These are phyloP conservation scores for Aricia agestis DNA, from an alignment of 1,140 invertebrate genomes.

Conservation along the genomic window DNA sequence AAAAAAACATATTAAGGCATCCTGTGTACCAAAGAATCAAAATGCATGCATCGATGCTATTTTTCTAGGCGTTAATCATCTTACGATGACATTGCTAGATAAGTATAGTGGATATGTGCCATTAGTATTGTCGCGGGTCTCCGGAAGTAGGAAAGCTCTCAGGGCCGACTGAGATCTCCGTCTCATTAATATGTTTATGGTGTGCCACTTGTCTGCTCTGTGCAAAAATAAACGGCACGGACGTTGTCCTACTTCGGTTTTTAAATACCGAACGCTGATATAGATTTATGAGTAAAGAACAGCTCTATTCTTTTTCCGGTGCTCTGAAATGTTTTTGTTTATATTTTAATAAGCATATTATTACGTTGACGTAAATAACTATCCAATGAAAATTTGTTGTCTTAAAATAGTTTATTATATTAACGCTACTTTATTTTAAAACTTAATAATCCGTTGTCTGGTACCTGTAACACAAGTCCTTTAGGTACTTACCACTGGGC, in stretches of 20 bases:
- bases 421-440: too few relatives aligned
- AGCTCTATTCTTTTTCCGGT: neutral
- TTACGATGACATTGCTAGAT: constrained; percentile 28
- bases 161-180: constrained; percentile 30
- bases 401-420: too few relatives aligned
- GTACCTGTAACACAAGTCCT: too few relatives aligned
- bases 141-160: constrained; percentile 34
- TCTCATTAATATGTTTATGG: constrained; percentile 27
- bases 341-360: too few relatives aligned
- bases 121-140: constrained; percentile 29
- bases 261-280: neutral
- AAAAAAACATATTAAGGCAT: too few relatives aligned
- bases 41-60: constrained; percentile 13
- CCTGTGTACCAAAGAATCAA: neutral
- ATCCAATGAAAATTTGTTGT: too few relatives aligned
- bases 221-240: constrained; percentile 8
- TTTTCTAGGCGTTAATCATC: constrained; percentile 25
- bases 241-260: constrained; percentile 6
- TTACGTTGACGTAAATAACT: too few relatives aligned
- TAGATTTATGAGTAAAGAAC: neutral
- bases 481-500: too few relatives aligned
- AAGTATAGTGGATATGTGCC: constrained; percentile 21
- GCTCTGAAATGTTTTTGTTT: neutral
- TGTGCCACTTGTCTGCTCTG: constrained; percentile 1
- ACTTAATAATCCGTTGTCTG: too few relatives aligned